phyloP scores from a whole-genome alignment of 2,113 vertebrate genomes.

The Ceuthmochares aereus region DNA sequence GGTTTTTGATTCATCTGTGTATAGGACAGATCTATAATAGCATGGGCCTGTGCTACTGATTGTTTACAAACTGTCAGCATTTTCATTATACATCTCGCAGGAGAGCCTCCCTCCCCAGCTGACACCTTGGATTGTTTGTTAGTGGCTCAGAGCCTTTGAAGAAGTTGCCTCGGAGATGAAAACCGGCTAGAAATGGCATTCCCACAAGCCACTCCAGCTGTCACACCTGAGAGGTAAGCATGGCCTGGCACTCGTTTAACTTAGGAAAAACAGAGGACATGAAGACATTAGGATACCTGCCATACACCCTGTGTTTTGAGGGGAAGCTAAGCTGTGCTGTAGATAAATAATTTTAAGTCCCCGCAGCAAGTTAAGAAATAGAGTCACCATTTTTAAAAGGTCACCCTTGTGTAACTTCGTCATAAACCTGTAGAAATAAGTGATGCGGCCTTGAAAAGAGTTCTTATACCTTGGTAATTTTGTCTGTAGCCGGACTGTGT shows the following conservation, averaged over 20 bases:
- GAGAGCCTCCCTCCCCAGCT: not conserved
- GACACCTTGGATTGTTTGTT: slow-evolving; percentile 11
- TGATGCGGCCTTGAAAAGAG: not conserved
- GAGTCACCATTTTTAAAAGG: not conserved
- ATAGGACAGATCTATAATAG: slow-evolving; percentile 41
- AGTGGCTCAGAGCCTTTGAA: not conserved
- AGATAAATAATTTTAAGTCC: too few relatives aligned
- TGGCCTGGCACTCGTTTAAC: fast-evolving
- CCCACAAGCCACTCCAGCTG: not conserved
- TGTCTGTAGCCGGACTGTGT: not conserved
- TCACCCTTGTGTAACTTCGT: not conserved
- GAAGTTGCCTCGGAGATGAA: not conserved
- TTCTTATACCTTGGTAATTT: not conserved
- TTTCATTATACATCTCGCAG: slow-evolving; percentile 21
- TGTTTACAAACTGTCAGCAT: slow-evolving; percentile 50
- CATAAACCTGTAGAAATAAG: not conserved
- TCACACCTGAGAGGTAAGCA: not conserved
- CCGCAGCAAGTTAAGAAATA: not conserved
- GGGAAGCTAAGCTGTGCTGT: not conserved
- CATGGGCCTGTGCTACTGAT: not conserved
- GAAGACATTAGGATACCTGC: not conserved
- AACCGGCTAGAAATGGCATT: not conserved
- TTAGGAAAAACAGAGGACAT: not conserved
- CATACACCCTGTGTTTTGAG: not conserved
- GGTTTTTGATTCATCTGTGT: slow-evolving; percentile 59